Conservation (phyloP, 2,113 vertebrate species). For the Perccottus glenii region DNA sequence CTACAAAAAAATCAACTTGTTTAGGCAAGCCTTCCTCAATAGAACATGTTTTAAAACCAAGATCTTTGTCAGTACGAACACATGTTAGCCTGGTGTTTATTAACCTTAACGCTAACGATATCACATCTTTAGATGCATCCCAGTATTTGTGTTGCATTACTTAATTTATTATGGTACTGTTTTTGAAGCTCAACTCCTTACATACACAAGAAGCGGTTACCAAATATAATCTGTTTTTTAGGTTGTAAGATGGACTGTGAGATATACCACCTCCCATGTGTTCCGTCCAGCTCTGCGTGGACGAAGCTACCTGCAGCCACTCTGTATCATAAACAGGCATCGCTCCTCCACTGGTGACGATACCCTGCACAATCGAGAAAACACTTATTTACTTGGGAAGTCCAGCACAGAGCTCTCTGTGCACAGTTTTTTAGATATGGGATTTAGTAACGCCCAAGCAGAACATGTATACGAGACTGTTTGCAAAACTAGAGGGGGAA, state of each 20-base stretch:
- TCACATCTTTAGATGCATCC: too few species aligned
- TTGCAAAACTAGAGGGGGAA: conserved; percentile 27
- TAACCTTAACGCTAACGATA: too few species aligned
- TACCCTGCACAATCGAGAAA: not conserved
- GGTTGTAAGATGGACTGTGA: conserved; percentile 59
- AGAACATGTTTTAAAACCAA: not conserved
- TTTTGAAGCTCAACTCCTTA: too few species aligned
- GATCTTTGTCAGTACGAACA: not conserved
- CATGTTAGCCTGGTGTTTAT: not conserved
- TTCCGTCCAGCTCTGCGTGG: conserved; percentile 3
- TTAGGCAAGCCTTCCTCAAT: too few species aligned
- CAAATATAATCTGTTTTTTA: conserved; percentile 14
- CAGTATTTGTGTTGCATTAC: too few species aligned
- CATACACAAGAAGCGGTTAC: not conserved
- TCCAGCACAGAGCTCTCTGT: conserved; percentile 28
- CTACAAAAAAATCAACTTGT: not conserved
- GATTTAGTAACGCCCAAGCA: conserved; percentile 79
- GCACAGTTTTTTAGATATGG: conserved; percentile 75
- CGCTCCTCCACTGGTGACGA: conserved; percentile 44
- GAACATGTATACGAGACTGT: conserved; percentile 58
- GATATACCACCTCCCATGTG: conserved; percentile 5
- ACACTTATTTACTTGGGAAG: not conserved
- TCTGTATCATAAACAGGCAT: not conserved
- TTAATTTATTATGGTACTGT: too few species aligned
- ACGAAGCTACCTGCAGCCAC: conserved; percentile 1